Percentiles rank a stretch among this genome's conserved stretches.
These are phyloP conservation scores for Drosophila anomalata DNA, from an alignment of 2,888 invertebrate species.

Conservation along the genomic window DNA sequence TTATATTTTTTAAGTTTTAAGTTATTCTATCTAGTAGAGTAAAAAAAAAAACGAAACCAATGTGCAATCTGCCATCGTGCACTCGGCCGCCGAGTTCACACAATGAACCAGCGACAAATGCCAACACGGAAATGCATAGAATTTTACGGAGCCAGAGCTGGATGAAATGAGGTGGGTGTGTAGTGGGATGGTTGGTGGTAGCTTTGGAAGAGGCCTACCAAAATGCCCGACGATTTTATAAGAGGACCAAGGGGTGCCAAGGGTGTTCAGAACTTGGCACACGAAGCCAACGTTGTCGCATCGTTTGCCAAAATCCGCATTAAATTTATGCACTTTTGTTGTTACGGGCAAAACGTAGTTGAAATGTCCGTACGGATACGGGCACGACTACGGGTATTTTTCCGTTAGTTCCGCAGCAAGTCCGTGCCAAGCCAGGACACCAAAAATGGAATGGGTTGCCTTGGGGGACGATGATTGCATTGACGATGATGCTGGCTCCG, in stretches of 20 bases:
- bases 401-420: slow-evolving; percentile 43
- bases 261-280: slow-evolving; percentile 58
- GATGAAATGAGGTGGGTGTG: not conserved
- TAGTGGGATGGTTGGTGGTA: no score
- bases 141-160: slow-evolving; percentile 52
- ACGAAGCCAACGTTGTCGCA: slow-evolving; percentile 68
- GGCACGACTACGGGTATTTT: slow-evolving; percentile 33
- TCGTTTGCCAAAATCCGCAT: slow-evolving; percentile 81
- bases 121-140: slow-evolving; percentile 79
- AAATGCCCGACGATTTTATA: slow-evolving; percentile 32
- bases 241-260: slow-evolving; percentile 27
- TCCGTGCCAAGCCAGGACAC: slow-evolving; percentile 51
- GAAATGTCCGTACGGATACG: slow-evolving; percentile 55
- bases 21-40: no score
- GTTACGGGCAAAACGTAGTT: slow-evolving; percentile 59
- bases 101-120: slow-evolving; percentile 74
- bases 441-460: not conserved
- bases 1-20: not conserved
- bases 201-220: slow-evolving; percentile 32
- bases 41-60: not conserved
- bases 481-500: slow-evolving; percentile 64
- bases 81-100: slow-evolving; percentile 34
- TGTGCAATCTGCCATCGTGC: slow-evolving; percentile 26
- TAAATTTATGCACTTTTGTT: slow-evolving; percentile 82
- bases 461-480: slow-evolving; percentile 50